Evolutionary conservation across 2,113 vertebrate species (phyloP), one percentile per base, ranked within the genome.

Genomic region (Bettongia penicillata): DNA sequence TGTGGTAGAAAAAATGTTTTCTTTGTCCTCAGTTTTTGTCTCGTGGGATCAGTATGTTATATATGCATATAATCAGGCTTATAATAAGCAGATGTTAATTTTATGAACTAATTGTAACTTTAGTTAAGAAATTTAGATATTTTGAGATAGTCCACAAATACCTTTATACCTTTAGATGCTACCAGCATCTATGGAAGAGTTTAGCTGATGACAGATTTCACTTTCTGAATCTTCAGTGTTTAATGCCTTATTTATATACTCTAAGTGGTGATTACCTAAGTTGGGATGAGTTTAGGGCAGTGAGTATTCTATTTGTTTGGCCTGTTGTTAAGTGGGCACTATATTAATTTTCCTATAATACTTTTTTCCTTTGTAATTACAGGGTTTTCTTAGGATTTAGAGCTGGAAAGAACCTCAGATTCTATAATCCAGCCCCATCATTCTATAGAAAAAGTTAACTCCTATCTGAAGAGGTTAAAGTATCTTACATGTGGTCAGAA

Each of bases 111-210:
- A 10, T 37, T 93, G 94, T 43, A 77, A 25, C 57, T n/a, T 53
- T 1, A 0, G 0, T 51, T 90, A 51, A 90, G 49, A 91, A 91
- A 43, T 77, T 55, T 90, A 51, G 43, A 2, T 47, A 28, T 91
- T 91, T 96, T 92, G 57, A 68, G 16, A 53, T 95, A 93, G 0
- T 95, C 25, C 24, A 11, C 53, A 90, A 90, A 91, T 3, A 48
- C n/a, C 3, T 91, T 93, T 51, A 91, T 3, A 48, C n/a, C 3
- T 91, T 93, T 51, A 43, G 68, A 22, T 77, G 11, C 10, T 37
- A 28, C 28, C 31, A 68, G 2, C 11, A 4, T 77, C 43, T 22
- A 77, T 43, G 22, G 68, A 14, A 43, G n/a, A 84, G 5, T n/a
- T 84, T 84, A 84, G 68, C 68, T 84, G 37, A 43, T 84, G 68